Conservation (phyloP, 1,140 invertebrate species). For the Zaprionus inermis region DNA sequence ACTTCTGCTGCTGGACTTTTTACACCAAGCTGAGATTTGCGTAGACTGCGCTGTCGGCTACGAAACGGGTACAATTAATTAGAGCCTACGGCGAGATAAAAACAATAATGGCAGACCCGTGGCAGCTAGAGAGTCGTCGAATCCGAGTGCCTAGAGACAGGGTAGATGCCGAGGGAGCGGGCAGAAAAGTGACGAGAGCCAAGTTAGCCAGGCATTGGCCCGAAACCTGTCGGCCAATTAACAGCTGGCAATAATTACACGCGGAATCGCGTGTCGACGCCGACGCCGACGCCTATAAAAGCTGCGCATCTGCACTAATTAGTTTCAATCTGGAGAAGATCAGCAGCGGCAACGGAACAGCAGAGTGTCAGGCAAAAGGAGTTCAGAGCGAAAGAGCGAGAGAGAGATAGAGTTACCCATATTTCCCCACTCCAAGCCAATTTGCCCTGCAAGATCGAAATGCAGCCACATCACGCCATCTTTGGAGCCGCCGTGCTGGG, state of each 20-base stretch:
- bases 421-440: neutral
- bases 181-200: neutral
- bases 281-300: slow-evolving; percentile 67
- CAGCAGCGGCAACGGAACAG: slow-evolving; percentile 51
- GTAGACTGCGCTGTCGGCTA: slow-evolving; percentile 52
- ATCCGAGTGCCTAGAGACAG: slow-evolving; percentile 50
- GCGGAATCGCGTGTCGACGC: slow-evolving; percentile 67
- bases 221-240: slow-evolving; percentile 77
- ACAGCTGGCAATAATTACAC: slow-evolving; percentile 73
- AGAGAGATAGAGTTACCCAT: neutral
- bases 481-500: slow-evolving; percentile 66
- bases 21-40: slow-evolving; percentile 65
- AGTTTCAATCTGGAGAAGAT: slow-evolving; percentile 65
- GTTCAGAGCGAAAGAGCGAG: slow-evolving; percentile 9
- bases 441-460: slow-evolving; percentile 15
- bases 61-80: slow-evolving; percentile 81
- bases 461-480: slow-evolving; percentile 69
- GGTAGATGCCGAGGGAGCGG: neutral
- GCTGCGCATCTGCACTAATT: slow-evolving; percentile 71
- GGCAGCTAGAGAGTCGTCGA: slow-evolving; percentile 1
- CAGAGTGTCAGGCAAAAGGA: slow-evolving; percentile 12
- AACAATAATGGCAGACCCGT: slow-evolving; percentile 53
- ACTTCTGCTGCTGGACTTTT: slow-evolving; percentile 25
- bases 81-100: slow-evolving; percentile 65
- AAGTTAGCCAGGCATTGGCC: slow-evolving; percentile 32